These are phyloP conservation scores for Oasisia sp. DNA, from an alignment of 2,888 invertebrate genomes.

Conservation along the genomic window DNA sequence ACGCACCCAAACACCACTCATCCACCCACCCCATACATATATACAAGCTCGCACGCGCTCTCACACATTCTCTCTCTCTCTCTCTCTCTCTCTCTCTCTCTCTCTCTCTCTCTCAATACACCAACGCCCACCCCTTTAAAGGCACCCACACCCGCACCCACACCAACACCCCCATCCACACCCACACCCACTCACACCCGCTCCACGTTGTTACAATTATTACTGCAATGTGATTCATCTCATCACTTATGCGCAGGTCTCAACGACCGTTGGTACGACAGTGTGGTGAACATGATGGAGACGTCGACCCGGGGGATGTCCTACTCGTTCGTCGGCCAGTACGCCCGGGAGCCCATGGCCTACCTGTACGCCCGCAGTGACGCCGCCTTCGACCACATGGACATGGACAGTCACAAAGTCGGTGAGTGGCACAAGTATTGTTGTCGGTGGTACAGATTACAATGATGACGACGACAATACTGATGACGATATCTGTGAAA, in stretches of 20 bases:
- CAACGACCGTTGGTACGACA: constrained; percentile 25
- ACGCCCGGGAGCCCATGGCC: constrained; percentile 17
- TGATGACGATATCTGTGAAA: neutral
- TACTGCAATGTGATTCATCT: neutral
- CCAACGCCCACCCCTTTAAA: no score
- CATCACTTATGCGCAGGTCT: neutral
- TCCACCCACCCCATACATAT: no score
- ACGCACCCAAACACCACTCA: no score
- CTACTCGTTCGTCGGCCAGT: constrained; percentile 21
- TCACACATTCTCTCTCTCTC: no score
- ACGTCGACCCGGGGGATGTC: neutral
- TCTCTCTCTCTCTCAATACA: no score
- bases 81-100: no score
- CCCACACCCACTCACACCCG: neutral
- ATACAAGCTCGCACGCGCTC: no score
- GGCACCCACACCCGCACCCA: no score
- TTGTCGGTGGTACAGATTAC: neutral
- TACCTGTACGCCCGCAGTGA: constrained; percentile 19
- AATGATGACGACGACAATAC: neutral
- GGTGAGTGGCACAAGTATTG: neutral
- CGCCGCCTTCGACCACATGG: neutral
- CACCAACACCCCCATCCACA: no score
- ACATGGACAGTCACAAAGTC: neutral
- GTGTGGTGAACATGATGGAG: constrained; percentile 21
- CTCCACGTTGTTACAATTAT: neutral